A percentile compares a stretch with the other conserved stretches of the same genome.
phyloP scores from a whole-genome alignment of 2,888 invertebrate genomes.

The Agriopis aurantiaria region DNA sequence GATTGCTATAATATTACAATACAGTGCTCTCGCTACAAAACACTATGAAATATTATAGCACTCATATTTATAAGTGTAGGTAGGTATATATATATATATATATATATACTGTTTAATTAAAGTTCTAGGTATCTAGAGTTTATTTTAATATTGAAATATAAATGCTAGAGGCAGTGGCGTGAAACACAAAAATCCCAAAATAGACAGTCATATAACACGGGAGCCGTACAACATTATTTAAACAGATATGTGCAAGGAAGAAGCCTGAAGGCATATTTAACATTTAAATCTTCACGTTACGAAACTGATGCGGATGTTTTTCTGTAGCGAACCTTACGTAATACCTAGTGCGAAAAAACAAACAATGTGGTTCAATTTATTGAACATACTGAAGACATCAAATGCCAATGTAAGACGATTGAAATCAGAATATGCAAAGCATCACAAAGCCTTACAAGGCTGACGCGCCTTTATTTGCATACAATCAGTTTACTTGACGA shows the following conservation, averaged over 20 bases:
- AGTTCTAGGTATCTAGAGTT: no score
- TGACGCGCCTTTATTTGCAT: constrained; percentile 65
- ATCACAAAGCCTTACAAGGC: constrained; percentile 59
- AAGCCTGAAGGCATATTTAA: constrained; percentile 19
- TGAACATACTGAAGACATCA: constrained; percentile 50
- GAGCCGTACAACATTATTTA: not conserved
- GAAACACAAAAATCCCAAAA: not conserved
- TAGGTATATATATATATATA: no score
- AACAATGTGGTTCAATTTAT: constrained; percentile 42
- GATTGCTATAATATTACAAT: no score
- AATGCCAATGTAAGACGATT: constrained; percentile 58
- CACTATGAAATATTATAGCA: no score
- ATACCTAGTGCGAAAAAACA: constrained; percentile 17
- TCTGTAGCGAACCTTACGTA: constrained; percentile 7
- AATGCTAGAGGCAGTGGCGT: not conserved
- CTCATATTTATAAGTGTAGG: no score
- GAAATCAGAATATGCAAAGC: constrained; percentile 65
- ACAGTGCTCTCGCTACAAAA: no score
- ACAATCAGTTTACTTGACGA: constrained; percentile 72
- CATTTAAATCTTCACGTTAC: constrained; percentile 13
- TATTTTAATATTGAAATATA: no score
- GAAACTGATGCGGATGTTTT: constrained; percentile 27
- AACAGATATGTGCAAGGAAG: not conserved
- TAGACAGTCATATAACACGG: not conserved
- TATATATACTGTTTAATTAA: no score